These are phyloP conservation scores for Nestor notabilis DNA, from an alignment of 2,113 vertebrate genomes.

Conservation along the genomic window DNA sequence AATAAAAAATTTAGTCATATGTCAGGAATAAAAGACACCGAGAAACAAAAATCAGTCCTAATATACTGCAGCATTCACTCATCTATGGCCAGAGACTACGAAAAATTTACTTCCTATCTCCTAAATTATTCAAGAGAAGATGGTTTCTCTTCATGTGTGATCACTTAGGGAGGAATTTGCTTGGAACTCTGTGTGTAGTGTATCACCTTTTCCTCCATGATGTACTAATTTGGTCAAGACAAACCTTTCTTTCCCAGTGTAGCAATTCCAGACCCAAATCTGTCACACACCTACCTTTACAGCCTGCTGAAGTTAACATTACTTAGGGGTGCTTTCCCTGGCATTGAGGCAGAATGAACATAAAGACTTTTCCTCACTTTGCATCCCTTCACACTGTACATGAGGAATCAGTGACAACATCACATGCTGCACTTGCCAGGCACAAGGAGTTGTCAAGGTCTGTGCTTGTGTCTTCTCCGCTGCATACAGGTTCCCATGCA, in stretches of 20 bases:
- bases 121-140: neutral
- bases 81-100: neutral
- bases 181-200: neutral
- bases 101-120: neutral
- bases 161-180: neutral
- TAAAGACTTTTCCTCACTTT: neutral
- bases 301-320: neutral
- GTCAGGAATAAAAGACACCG: neutral
- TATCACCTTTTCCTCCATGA: neutral
- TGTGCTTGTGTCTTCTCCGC: neutral
- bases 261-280: neutral
- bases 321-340: neutral
- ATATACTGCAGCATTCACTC: slow-evolving; percentile 23
- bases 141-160: neutral
- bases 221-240: neutral
- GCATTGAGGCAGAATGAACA: neutral
- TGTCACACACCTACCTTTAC: neutral
- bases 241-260: neutral
- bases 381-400: fast-evolving
- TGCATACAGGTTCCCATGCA: neutral
- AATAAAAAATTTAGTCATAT: neutral
- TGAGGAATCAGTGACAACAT: neutral
- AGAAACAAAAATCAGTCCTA: neutral
- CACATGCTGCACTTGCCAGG: fast-evolving
- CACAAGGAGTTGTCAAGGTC: neutral